phyloP scores from a whole-genome alignment of 2,888 invertebrate genomes.

The Trachelus tabidus region DNA sequence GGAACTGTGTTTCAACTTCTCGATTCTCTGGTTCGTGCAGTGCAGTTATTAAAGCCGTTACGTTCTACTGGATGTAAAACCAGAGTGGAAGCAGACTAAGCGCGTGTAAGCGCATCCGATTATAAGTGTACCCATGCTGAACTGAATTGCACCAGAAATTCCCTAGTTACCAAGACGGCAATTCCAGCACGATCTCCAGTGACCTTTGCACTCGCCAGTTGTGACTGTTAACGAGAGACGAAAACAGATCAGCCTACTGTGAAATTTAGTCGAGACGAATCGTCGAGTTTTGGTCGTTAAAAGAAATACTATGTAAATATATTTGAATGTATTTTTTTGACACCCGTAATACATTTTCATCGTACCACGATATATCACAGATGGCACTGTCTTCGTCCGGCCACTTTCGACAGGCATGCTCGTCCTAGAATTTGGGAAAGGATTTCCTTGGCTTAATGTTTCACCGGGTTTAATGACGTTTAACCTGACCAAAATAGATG shows the following conservation, averaged over 20 bases:
- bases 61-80: not conserved
- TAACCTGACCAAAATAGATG: not conserved
- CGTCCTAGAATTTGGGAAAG: not conserved
- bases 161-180: not conserved
- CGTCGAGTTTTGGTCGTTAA: too few species aligned
- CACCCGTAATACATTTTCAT: not conserved
- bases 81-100: not conserved
- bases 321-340: not conserved
- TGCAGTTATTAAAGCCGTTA: not conserved
- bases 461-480: not conserved
- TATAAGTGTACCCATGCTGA: not conserved
- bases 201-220: not conserved
- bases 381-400: not conserved
- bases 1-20: not conserved
- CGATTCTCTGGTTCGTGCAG: not conserved
- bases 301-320: not conserved
- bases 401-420: not conserved
- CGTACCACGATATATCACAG: not conserved
- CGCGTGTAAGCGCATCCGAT: not conserved
- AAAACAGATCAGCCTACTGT: not conserved
- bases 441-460: not conserved
- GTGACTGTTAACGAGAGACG: not conserved
- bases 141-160: not conserved
- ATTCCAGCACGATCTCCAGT: not conserved
- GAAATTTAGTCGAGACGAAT: not conserved